Evolutionary conservation across 2,797 vertebrate genomes (phyloP).

Genomic region (Trichosurus vulpecula): DNA sequence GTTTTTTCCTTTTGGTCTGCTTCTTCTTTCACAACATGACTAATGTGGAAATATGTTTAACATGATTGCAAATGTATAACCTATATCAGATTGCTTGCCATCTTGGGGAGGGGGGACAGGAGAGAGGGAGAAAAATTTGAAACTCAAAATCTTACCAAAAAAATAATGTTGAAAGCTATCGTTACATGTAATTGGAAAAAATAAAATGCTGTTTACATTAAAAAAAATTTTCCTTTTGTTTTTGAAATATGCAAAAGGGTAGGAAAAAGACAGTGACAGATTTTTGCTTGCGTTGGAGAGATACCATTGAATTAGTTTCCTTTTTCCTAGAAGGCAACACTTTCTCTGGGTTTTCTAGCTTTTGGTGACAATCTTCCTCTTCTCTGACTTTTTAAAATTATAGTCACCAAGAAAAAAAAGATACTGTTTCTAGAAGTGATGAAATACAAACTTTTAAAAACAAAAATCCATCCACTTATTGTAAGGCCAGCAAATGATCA

Average conservation of each 20-base stretch:
- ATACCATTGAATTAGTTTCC: constrained; percentile 33
- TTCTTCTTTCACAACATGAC: background rate
- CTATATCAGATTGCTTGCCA: background rate
- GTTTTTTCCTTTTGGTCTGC: background rate
- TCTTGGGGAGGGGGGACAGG: no score
- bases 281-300: constrained; percentile 48
- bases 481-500: constrained; percentile 1
- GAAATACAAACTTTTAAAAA: background rate
- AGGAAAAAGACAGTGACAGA: constrained; percentile 41
- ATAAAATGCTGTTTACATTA: background rate
- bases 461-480: background rate
- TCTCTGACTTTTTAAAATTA: constrained; percentile 26
- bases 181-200: background rate
- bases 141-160: background rate
- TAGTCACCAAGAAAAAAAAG: constrained; percentile 3
- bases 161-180: background rate
- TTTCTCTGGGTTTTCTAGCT: constrained; percentile 10
- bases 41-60: background rate
- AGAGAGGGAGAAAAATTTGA: background rate
- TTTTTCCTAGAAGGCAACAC: background rate
- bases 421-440: constrained; percentile 12
- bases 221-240: constrained; percentile 16
- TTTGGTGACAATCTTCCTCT: background rate
- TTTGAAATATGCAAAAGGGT: constrained; percentile 13
- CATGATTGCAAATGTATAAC: background rate